phyloP scores from a whole-genome alignment of 2,113 vertebrate genomes.

The Mesocricetus auratus region DNA sequence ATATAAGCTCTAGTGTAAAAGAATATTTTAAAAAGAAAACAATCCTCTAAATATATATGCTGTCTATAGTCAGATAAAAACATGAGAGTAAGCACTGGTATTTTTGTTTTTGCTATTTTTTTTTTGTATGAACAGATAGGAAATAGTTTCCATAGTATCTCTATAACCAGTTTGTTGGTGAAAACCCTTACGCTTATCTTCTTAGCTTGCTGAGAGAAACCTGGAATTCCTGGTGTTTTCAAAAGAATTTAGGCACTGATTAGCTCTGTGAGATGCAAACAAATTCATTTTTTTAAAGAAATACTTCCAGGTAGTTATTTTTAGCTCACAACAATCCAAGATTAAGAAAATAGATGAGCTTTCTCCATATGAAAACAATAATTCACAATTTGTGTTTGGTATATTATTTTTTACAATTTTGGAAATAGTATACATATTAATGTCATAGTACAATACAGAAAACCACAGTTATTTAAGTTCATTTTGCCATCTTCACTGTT shows the following conservation, averaged over 20 bases:
- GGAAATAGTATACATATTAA: not conserved
- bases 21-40: not conserved
- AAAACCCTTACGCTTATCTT: not conserved
- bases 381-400: not conserved
- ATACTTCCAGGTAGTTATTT: constrained; percentile 38
- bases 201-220: not conserved
- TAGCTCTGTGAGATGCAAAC: constrained; percentile 54
- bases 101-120: not conserved
- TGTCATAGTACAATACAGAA: not conserved
- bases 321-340: constrained; percentile 2
- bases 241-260: constrained; percentile 9
- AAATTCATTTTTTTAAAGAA: constrained; percentile 35
- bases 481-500: not conserved
- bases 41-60: not conserved
- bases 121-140: not conserved
- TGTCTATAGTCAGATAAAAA: not conserved
- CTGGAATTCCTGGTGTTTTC: constrained; percentile 24
- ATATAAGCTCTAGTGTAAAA: not conserved
- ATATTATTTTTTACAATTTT: not conserved
- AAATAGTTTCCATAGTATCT: not conserved
- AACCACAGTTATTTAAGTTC: not conserved
- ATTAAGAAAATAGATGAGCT: not conserved
- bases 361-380: constrained; percentile 35
- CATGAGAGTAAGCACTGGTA: not conserved
- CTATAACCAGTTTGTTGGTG: not conserved